Conservation (phyloP, 2,888 invertebrate genomes). For the Acleris laterana region DNA sequence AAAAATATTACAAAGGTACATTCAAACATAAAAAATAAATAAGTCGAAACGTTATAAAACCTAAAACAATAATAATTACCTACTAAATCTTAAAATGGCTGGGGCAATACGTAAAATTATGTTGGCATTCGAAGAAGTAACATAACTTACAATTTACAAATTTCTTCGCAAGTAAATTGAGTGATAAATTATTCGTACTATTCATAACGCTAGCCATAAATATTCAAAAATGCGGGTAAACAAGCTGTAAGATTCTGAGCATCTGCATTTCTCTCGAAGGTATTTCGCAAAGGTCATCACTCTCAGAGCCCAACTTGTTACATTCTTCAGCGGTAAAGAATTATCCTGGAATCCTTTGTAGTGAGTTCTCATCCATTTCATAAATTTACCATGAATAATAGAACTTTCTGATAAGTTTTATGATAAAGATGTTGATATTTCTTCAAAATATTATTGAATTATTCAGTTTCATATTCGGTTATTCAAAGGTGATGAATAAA, state of each 20-base stretch:
- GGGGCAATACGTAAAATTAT: no score
- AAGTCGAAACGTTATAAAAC: no score
- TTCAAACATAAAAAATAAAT: no score
- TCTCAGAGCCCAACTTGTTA: conserved; percentile 15
- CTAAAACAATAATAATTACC: no score
- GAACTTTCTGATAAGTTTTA: conserved; percentile 12
- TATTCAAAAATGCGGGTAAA: conserved; percentile 9
- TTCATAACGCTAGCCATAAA: conserved; percentile 7
- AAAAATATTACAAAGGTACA: no score
- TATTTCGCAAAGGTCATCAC: conserved; percentile 13
- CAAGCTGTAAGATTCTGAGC: conserved; percentile 22
- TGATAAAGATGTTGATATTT: conserved; percentile 11
- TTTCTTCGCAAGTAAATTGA: no score
- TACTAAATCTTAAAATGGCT: no score
- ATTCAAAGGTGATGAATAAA: neutral
- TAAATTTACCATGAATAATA: conserved; percentile 17
- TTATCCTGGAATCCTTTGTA: conserved; percentile 24
- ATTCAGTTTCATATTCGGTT: neutral
- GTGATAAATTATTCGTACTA: no score
- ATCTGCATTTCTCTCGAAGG: conserved; percentile 26
- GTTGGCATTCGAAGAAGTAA: no score
- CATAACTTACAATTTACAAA: no score
- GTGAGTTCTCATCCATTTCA: conserved; percentile 15
- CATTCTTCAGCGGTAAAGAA: conserved; percentile 20
- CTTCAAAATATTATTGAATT: conserved; percentile 13